Evolutionary conservation across 2,888 invertebrate species (phyloP).

Genomic region (Ormyrus pomaceus): DNA sequence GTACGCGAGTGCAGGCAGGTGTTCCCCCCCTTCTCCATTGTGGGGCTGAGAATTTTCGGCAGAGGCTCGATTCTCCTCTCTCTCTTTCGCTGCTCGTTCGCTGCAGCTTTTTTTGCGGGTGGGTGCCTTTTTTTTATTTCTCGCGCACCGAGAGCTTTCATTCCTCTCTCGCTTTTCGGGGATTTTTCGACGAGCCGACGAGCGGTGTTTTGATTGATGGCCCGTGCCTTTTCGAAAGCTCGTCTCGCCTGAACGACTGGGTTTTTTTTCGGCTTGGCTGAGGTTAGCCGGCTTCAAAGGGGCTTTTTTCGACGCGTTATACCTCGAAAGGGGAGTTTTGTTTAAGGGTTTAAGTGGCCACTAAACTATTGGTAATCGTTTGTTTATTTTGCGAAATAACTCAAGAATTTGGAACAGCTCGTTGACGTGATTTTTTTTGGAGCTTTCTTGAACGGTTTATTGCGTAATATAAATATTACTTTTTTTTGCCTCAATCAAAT

Average conservation of each 20-base stretch:
- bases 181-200: constrained; percentile 10
- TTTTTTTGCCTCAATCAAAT: no score
- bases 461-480: no score
- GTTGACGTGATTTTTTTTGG: no score
- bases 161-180: constrained; percentile 10
- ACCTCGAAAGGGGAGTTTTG: no score
- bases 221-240: constrained; percentile 1
- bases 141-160: neutral
- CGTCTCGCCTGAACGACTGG: no score
- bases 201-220: constrained; percentile 29
- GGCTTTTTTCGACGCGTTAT: neutral
- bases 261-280: neutral
- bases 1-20: neutral
- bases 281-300: neutral
- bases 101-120: neutral
- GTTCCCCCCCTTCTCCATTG: no score
- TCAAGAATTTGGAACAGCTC: no score
- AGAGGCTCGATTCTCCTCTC: neutral
- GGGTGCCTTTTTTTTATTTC: neutral
- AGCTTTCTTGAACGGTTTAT: no score
- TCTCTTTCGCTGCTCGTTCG: neutral
- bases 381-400: no score
- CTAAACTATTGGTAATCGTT: no score
- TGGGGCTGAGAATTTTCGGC: constrained; percentile 33
- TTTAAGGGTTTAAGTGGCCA: no score